Percentiles rank a stretch among this genome's conserved stretches.
These are phyloP conservation scores for Galleria mellonella DNA, from an alignment of 1,140 invertebrate genomes.

Conservation along the genomic window DNA sequence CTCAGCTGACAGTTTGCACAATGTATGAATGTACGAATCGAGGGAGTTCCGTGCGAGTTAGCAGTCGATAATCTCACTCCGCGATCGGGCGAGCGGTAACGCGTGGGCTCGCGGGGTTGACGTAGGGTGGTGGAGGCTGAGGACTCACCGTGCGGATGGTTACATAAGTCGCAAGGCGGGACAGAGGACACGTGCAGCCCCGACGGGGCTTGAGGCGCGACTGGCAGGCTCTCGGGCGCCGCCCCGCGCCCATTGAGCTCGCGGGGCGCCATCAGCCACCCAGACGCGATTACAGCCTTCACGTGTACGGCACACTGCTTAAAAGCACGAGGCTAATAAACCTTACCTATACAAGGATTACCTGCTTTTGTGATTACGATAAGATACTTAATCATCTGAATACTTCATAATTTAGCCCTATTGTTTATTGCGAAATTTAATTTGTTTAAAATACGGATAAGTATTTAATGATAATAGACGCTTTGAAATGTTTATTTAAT, in stretches of 20 bases:
- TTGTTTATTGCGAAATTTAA: too few relatives aligned
- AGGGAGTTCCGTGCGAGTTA: constrained; percentile 11
- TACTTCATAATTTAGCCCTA: too few relatives aligned
- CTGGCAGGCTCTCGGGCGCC: constrained; percentile 51
- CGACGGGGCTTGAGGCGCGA: constrained; percentile 57
- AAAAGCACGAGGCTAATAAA: constrained; percentile 44
- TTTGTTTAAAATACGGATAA: too few relatives aligned
- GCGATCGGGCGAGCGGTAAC: background rate
- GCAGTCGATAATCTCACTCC: constrained; percentile 37
- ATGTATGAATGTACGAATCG: constrained; percentile 16
- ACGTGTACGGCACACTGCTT: constrained; percentile 42
- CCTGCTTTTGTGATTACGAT: background rate
- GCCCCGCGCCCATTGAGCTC: constrained; percentile 54
- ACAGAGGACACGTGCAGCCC: constrained; percentile 60
- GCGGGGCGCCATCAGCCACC: constrained; percentile 31
- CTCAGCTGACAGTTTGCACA: constrained; percentile 61
- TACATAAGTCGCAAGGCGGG: constrained; percentile 64
- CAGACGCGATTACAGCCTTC: constrained; percentile 59
- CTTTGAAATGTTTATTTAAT: too few relatives aligned
- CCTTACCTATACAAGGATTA: constrained; percentile 40
- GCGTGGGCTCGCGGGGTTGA: constrained; percentile 39
- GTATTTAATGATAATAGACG: too few relatives aligned
- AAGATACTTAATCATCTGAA: too few relatives aligned
- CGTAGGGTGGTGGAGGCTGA: constrained; percentile 57
- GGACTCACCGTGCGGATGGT: constrained; percentile 65